Percentiles rank a stretch among this genome's conserved stretches.
Evolutionary conservation across 2,888 invertebrate genomes (phyloP).

Genomic region (Mythimna lalbum): DNA sequence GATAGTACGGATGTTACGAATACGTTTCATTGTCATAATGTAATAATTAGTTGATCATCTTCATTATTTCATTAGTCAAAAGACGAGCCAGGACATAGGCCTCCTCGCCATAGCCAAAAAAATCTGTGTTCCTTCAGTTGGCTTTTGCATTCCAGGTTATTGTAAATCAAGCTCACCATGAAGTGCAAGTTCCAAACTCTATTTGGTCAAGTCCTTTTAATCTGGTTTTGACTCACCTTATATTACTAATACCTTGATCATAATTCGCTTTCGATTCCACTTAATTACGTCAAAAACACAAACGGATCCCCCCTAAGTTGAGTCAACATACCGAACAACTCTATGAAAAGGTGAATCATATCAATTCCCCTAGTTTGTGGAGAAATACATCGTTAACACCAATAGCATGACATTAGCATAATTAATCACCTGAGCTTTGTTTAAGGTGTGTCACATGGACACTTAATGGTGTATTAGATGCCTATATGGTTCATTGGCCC

Average conservation of each 20-base stretch:
- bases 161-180: not conserved
- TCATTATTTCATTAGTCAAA: not conserved
- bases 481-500: no score
- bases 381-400: conserved; percentile 33
- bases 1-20: no score
- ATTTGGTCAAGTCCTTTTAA: not conserved
- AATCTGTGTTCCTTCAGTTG: no score
- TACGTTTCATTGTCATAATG: not conserved
- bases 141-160: no score
- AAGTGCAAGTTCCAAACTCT: not conserved
- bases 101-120: no score
- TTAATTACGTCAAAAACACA: conserved; percentile 19
- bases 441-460: conserved; percentile 11
- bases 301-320: conserved; percentile 17
- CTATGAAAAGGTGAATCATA: conserved; percentile 48
- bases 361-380: conserved; percentile 28
- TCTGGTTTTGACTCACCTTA: conserved; percentile 7
- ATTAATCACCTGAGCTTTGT: conserved; percentile 18
- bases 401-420: conserved; percentile 32
- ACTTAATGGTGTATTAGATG: not conserved
- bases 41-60: no score
- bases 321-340: conserved; percentile 31
- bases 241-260: not conserved
- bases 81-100: no score
- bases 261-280: conserved; percentile 37